Base-by-base conservation (phyloP, 2,888 invertebrate genomes). In the Drepanosiphum platanoidis region DNA sequence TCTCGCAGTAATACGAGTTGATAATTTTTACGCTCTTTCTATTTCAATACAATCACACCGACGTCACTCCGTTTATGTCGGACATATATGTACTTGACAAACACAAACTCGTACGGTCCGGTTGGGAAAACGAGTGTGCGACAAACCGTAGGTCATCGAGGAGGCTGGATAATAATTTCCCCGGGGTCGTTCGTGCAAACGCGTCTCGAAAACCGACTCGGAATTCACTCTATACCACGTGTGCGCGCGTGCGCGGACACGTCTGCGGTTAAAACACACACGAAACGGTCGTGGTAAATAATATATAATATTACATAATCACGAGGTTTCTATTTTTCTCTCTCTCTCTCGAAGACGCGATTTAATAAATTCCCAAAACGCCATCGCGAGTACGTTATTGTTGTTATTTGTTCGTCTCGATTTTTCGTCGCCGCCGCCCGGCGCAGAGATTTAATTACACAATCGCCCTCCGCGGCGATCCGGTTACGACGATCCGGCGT, bases 161-260 rank as follows among this genome's bases (percentile, higher is more conserved):
- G 22, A 30, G 15, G 32, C 4, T 18, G 78, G n/a, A n/a, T 79
- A 46, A n/a, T 79, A 46, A 79, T 79, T 78, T 79, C 66, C 78
- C 66, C 42, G 66, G 42, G n/a, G 78, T 66, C 13, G 66, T 46
- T 79, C 32, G 32, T 32, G 18, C 30, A 42, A 34, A 75, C 3
- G 18, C n/a, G n/a, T n/a, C 46, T 32, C 30, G 3, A 0, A 32
- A 9, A 74, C 46, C 52, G 15, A 52, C 22, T 52, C 52, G 3
- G 52, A 52, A 18, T 52, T 18, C 5, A 5, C 3, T 52, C 15
- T 52, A 52, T 52, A 3, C 22, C 11, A n/a, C 9, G 27, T 27
- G 22, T 61, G 4, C 9, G 8, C 27, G 27, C 3, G 61, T 27
- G 27, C 9, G 61, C 5, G 52, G 18, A 0, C 18, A 52, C 46